phyloP scores from a whole-genome alignment of 2,113 vertebrate genomes.

The Channa maculata region DNA sequence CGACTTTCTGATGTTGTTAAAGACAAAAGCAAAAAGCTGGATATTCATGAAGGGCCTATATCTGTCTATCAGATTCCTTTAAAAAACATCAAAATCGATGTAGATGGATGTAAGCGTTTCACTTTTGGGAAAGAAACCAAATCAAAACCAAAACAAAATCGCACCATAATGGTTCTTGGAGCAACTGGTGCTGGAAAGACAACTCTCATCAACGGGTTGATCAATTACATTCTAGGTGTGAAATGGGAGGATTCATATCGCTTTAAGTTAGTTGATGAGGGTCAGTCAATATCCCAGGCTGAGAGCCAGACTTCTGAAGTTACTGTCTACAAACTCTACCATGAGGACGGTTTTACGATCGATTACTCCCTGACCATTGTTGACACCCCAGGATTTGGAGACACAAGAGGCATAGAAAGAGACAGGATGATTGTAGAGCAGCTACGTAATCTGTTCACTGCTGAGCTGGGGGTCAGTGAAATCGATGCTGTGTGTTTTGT shows the following conservation, averaged over 20 bases:
- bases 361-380: slow-evolving; percentile 67
- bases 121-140: slow-evolving; percentile 7
- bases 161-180: slow-evolving; percentile 71
- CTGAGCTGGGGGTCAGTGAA: not conserved
- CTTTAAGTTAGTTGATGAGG: slow-evolving; percentile 54
- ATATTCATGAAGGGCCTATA: accelerated
- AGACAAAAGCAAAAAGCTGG: not conserved
- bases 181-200: slow-evolving; percentile 71
- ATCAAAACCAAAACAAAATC: not conserved
- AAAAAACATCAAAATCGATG: accelerated
- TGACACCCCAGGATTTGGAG: slow-evolving; percentile 79
- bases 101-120: slow-evolving; percentile 33
- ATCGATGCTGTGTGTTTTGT: slow-evolving; percentile 52
- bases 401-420: slow-evolving; percentile 55
- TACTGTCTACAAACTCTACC: slow-evolving; percentile 66
- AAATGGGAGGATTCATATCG: slow-evolving; percentile 52
- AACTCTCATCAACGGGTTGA: slow-evolving; percentile 57
- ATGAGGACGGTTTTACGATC: slow-evolving; percentile 50
- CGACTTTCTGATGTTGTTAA: slow-evolving; percentile 7
- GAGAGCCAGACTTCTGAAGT: slow-evolving; percentile 72
- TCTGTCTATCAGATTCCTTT: slow-evolving; percentile 17
- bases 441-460: slow-evolving; percentile 33
- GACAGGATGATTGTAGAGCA: slow-evolving; percentile 51
- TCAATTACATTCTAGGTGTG: slow-evolving; percentile 72
- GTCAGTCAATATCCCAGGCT: slow-evolving; percentile 25